phyloP scores from a whole-genome alignment of 2,113 vertebrate genomes.

The Lophochroa leadbeateri region DNA sequence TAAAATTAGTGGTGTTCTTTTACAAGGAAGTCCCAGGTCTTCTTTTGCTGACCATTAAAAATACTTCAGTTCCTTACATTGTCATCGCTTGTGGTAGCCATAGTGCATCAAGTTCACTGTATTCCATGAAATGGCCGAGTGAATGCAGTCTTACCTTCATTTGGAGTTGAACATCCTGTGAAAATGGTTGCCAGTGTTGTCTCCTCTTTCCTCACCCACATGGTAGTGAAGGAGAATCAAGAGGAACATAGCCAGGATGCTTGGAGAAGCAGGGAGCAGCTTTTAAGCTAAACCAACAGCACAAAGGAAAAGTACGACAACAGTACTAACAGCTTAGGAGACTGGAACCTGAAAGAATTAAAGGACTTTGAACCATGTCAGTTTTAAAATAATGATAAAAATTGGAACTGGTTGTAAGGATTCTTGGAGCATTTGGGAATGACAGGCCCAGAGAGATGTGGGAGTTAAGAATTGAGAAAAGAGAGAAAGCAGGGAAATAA shows the following conservation, averaged over 20 bases:
- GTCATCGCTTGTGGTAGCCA: not conserved
- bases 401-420: not conserved
- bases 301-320: not conserved
- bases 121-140: rapidly evolving
- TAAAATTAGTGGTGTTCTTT: not conserved
- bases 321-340: not conserved
- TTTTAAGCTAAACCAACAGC: not conserved
- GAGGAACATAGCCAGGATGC: not conserved
- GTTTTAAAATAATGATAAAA: not conserved
- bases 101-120: not conserved
- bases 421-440: not conserved
- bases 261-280: not conserved
- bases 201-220: not conserved
- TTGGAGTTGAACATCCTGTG: not conserved
- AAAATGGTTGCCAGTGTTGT: not conserved
- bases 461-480: not conserved
- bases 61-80: not conserved
- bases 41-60: not conserved
- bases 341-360: not conserved
- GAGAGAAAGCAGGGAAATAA: not conserved
- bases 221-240: not conserved
- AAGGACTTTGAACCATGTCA: not conserved
- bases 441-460: not conserved
- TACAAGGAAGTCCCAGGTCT: not conserved
- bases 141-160: not conserved